Percentiles rank a stretch among this genome's conserved stretches.
phyloP scores from a whole-genome alignment of 2,113 vertebrate species.

The Campylorhamphus procurvoides region DNA sequence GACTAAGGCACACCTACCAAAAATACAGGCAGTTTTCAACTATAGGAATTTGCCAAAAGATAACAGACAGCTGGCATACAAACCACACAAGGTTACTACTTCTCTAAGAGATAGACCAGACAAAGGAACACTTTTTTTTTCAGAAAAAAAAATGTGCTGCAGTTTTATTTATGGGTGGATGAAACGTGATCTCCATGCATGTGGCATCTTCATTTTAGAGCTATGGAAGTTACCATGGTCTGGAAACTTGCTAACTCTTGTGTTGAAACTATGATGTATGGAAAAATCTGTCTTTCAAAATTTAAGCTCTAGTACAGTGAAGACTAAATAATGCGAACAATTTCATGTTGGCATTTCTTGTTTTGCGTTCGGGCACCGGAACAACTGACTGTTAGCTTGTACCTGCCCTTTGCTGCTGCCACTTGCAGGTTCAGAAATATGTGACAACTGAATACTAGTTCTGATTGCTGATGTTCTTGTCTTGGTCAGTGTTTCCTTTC shows the following conservation, averaged over 20 bases:
- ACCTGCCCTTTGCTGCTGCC: neutral
- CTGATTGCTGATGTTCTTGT: neutral
- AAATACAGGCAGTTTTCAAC: neutral
- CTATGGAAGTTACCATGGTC: neutral
- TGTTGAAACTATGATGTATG: neutral
- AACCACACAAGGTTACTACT: neutral
- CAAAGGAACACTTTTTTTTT: neutral
- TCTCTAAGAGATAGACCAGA: neutral
- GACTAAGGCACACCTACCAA: neutral
- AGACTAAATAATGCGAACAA: neutral
- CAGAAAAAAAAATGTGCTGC: neutral
- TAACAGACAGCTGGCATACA: neutral
- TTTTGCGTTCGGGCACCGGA: neutral
- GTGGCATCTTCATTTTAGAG: neutral
- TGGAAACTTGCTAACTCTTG: neutral
- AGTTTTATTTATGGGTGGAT: neutral
- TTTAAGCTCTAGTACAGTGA: neutral
- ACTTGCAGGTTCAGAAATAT: neutral
- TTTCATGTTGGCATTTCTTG: neutral
- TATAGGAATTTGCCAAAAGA: neutral
- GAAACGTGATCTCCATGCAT: neutral
- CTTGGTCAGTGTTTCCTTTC: neutral
- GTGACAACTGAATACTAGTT: neutral
- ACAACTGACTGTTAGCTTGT: neutral
- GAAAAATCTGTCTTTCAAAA: neutral